Evolutionary conservation across 1,140 invertebrate species (phyloP).

Genomic region (Mamestra configurata): DNA sequence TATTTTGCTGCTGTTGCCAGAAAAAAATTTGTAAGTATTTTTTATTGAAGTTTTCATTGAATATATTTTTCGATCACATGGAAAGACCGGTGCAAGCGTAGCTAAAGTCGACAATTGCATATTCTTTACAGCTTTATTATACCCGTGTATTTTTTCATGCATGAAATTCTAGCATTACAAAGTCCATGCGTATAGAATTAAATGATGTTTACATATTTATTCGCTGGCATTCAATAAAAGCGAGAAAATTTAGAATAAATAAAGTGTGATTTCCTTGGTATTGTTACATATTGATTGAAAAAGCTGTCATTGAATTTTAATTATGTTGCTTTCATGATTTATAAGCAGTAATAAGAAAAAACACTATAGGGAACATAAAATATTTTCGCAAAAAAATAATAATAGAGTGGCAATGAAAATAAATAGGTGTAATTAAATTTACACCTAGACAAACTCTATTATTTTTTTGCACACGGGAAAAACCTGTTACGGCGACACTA

Average conservation of each 20-base stretch:
- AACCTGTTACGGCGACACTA: too few relatives aligned
- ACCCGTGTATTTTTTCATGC: not conserved
- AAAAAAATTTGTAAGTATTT: not conserved
- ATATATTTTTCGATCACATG: not conserved
- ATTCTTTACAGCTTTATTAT: not conserved
- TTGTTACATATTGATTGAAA: not conserved
- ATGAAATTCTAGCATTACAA: constrained; percentile 5
- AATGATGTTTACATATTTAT: not conserved
- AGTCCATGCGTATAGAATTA: not conserved
- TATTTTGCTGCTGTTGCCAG: not conserved
- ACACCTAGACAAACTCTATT: too few relatives aligned
- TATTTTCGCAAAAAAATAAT: too few relatives aligned
- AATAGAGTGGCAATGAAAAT: too few relatives aligned
- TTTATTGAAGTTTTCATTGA: not conserved
- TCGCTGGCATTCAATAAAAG: not conserved
- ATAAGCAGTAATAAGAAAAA: too few relatives aligned
- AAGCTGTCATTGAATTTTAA: not conserved
- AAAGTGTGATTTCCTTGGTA: not conserved
- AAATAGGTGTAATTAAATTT: too few relatives aligned
- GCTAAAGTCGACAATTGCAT: not conserved
- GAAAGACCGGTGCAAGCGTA: not conserved
- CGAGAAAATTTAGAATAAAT: not conserved
- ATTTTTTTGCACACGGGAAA: too few relatives aligned
- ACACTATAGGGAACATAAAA: too few relatives aligned
- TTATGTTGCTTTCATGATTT: not conserved